These are phyloP conservation scores for Iguana delicatissima DNA, from an alignment of 2,797 vertebrate species.

Conservation along the genomic window DNA sequence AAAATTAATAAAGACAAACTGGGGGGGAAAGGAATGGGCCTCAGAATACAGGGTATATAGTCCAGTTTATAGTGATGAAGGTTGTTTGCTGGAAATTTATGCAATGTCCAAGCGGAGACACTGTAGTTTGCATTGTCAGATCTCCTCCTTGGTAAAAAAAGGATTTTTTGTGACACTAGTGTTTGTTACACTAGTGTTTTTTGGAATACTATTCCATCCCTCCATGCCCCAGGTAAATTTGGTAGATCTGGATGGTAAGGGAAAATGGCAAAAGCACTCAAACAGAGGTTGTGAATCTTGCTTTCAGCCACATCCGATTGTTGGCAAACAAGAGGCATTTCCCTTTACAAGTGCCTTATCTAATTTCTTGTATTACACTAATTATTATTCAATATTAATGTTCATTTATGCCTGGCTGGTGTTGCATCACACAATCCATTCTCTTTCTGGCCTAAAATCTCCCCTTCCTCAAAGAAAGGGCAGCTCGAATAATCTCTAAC, in stretches of 20 bases:
- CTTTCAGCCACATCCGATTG: not conserved
- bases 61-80: not conserved
- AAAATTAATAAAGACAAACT: too few species aligned
- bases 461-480: not conserved
- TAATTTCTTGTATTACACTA: not conserved
- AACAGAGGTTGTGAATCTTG: not conserved
- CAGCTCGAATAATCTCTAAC: constrained; percentile 5
- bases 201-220: too few species aligned
- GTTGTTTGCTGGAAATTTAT: too few species aligned
- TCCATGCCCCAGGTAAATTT: not conserved
- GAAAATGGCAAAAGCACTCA: not conserved
- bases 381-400: not conserved
- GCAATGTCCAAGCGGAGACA: too few species aligned
- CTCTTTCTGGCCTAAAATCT: not conserved
- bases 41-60: not conserved
- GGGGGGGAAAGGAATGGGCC: not conserved
- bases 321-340: not conserved
- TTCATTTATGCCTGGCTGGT: not conserved
- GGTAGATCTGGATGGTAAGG: not conserved
- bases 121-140: too few species aligned
- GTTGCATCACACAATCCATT: not conserved
- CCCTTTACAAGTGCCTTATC: not conserved
- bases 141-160: too few species aligned
- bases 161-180: too few species aligned
- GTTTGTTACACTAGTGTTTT: too few species aligned